phyloP scores from a whole-genome alignment of 2,888 invertebrate species.

The Liopterus haemorrhoidalis region DNA sequence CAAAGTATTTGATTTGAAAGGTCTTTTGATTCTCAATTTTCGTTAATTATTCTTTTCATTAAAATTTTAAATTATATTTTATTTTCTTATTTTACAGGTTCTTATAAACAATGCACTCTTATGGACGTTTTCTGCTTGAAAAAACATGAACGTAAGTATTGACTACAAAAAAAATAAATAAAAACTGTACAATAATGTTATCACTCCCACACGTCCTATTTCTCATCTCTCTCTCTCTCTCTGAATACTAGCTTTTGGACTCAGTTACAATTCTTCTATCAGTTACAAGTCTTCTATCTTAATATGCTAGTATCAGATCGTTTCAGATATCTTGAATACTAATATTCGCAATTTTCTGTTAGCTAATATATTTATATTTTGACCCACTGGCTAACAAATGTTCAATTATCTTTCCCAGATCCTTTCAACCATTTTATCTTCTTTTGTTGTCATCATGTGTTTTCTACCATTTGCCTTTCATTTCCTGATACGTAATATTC shows the following conservation, averaged over 20 bases:
- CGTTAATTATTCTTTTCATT: neutral
- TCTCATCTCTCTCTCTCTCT: too few species aligned
- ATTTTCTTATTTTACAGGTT: slow-evolving; percentile 10
- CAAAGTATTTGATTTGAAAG: too few species aligned
- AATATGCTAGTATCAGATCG: neutral
- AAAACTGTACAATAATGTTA: neutral
- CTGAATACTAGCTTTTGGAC: too few species aligned
- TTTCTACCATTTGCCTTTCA: too few species aligned
- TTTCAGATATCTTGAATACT: neutral
- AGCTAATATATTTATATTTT: neutral
- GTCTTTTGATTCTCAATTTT: neutral
- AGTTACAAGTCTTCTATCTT: too few species aligned
- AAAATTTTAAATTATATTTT: neutral
- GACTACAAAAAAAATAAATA: too few species aligned
- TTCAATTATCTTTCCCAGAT: too few species aligned
- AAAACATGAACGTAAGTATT: slow-evolving; percentile 18
- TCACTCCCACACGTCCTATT: neutral
- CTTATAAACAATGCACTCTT: slow-evolving; percentile 15
- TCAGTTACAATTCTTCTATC: too few species aligned
- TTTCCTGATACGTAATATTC: too few species aligned
- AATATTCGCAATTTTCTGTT: neutral
- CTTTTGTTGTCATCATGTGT: too few species aligned
- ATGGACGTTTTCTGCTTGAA: slow-evolving; percentile 12
- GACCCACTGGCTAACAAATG: too few species aligned
- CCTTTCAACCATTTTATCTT: too few species aligned